These are phyloP conservation scores for Charanyca ferruginea DNA, from an alignment of 2,888 invertebrate species.

Conservation along the genomic window DNA sequence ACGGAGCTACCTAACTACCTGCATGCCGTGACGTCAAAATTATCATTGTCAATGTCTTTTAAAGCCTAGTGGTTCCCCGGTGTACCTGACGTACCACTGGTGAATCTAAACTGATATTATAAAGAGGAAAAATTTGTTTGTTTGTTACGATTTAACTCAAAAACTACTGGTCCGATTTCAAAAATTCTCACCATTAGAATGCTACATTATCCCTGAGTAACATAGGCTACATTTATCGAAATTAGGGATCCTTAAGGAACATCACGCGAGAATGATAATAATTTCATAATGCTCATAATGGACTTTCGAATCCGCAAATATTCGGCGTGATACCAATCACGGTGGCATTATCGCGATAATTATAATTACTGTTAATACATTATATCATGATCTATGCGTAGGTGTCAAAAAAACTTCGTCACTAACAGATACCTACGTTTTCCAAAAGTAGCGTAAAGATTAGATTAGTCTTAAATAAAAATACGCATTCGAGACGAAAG, in stretches of 20 bases:
- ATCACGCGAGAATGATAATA: too few relatives aligned
- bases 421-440: not conserved
- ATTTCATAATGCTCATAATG: not conserved
- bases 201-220: too few relatives aligned
- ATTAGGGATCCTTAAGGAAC: too few relatives aligned
- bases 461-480: conserved; percentile 21
- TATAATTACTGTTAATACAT: not conserved
- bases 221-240: too few relatives aligned
- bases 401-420: conserved; percentile 9
- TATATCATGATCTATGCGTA: not conserved
- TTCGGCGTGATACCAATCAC: conserved; percentile 28
- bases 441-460: conserved; percentile 29
- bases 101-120: too few relatives aligned
- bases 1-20: too few relatives aligned
- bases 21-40: too few relatives aligned
- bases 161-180: too few relatives aligned
- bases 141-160: too few relatives aligned
- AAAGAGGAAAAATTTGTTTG: too few relatives aligned
- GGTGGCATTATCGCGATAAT: conserved; percentile 20
- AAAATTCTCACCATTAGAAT: too few relatives aligned
- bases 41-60: not conserved
- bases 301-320: conserved; percentile 1
- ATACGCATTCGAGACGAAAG: conserved; percentile 35
- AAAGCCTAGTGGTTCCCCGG: not conserved
- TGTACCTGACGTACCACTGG: not conserved